Base-by-base conservation (phyloP, 1,140 invertebrate genomes). In the Agrilus planipennis region DNA sequence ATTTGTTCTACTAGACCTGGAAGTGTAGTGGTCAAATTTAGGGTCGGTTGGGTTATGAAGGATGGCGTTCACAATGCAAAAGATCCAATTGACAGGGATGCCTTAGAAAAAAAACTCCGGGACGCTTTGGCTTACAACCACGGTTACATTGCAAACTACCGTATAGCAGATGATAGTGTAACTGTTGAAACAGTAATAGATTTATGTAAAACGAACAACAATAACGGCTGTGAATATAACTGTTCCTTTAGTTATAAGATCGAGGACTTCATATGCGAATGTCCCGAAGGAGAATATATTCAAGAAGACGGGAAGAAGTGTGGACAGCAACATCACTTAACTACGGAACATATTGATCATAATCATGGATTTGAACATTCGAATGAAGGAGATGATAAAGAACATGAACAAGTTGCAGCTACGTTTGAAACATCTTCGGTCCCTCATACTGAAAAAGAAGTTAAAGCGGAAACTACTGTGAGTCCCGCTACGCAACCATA, bases 151-250 rank as follows among this genome's bases (percentile, higher is more conserved):
- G 67, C 60, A 39, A 62, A 65, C 6, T 75, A 76, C 53, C 65
- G 69, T 36, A 53, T 77, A 28, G 58, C 64, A 19, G 55, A 67
- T 35, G 65, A 67, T 17, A 63, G 64, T 19, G 52, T 75, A 5
- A 44, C 47, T 17, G 39, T 68, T 2, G 58, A 62, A 32, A 61
- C 61, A 39, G 63, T 86, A 12, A 48, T 76, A 1, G 83, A 90
- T 64, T 61, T 78, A 18, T 92, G 89, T 62, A 74, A 80, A 54
- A 69, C 75, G 28, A 69, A 77, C 46, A 84, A 83, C 52, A n/a
- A n/a, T n/a, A 73, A 82, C 39, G 72, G 69, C 2, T 92, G 89
- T 55, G 74, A 82, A 41, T 73, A 86, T 57, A 64, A 70, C 6
- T 92, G 89, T 58, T 62, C 68, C 22, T 89, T 82, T 51, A 76